Conservation (phyloP, 2,797 vertebrate genomes). For the Notolabrus celidotus region DNA sequence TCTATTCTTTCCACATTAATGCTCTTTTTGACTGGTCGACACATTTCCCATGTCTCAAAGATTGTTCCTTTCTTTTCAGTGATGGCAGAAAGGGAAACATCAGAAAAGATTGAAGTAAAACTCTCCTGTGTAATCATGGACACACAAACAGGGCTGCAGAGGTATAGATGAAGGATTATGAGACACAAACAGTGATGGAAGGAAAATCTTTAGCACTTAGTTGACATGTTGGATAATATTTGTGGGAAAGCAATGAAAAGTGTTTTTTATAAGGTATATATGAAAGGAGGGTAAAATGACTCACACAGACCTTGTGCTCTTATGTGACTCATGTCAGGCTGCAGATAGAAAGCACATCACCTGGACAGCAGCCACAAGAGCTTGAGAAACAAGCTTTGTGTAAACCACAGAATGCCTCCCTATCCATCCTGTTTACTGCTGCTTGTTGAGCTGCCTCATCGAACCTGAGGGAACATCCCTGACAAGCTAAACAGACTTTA, state of each 20-base stretch:
- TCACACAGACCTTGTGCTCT: conserved; percentile 15
- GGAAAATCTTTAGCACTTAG: background rate
- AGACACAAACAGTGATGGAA: conserved; percentile 9
- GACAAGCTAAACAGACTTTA: conserved; percentile 36
- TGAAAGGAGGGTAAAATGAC: conserved; percentile 17
- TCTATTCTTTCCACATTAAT: too few relatives aligned
- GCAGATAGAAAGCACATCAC: conserved; percentile 37
- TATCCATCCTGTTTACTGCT: conserved; percentile 38
- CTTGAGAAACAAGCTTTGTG: conserved; percentile 26
- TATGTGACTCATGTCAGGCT: conserved; percentile 21
- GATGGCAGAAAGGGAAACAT: too few relatives aligned
- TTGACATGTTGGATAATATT: conserved; percentile 20
- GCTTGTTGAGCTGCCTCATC: conserved; percentile 10
- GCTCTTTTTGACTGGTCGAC: too few relatives aligned
- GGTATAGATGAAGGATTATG: conserved; percentile 13
- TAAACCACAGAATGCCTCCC: background rate
- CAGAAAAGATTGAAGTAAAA: conserved; percentile 7
- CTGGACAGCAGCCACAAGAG: conserved; percentile 40
- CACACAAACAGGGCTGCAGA: background rate
- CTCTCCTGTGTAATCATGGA: conserved; percentile 12
- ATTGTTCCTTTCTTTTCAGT: too few relatives aligned
- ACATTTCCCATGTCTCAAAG: too few relatives aligned
- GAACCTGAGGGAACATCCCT: conserved; percentile 32
- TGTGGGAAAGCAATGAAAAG: conserved; percentile 19
- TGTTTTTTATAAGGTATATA: conserved; percentile 38